phyloP scores from a whole-genome alignment of 2,113 vertebrate genomes.

The Tychaedon coryphoeus region DNA sequence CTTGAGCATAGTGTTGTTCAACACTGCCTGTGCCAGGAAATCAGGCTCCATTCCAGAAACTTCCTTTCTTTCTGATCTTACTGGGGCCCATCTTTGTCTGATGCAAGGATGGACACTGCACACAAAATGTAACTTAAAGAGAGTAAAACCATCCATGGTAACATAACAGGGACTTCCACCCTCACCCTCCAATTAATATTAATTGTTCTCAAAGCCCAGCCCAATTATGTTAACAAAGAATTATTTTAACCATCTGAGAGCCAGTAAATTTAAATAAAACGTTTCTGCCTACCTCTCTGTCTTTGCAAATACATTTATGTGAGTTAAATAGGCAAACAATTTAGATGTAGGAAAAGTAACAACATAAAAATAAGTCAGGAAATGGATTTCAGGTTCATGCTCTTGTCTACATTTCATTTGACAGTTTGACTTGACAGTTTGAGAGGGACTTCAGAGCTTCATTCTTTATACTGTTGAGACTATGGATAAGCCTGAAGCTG shows the following conservation, averaged over 20 bases:
- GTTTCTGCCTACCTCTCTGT: background rate
- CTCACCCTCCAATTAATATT: background rate
- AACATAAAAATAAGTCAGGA: background rate
- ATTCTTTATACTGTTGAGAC: slow-evolving; percentile 80
- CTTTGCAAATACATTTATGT: background rate
- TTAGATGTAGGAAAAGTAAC: background rate
- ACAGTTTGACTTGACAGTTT: slow-evolving; percentile 92
- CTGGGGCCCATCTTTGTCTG: background rate
- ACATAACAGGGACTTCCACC: background rate
- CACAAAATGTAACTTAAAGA: background rate
- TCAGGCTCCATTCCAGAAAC: background rate
- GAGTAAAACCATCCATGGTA: background rate
- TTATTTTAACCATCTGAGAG: background rate
- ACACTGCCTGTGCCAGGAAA: background rate
- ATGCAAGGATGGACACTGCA: background rate
- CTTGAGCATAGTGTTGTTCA: background rate
- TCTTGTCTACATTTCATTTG: slow-evolving; percentile 83
- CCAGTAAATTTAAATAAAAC: background rate
- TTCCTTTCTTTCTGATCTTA: background rate
- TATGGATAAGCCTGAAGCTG: slow-evolving; percentile 82
- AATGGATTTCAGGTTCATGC: slow-evolving; percentile 49
- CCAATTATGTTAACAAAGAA: background rate
- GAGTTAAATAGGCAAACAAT: background rate
- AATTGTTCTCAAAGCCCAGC: background rate
- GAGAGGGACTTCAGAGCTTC: slow-evolving; percentile 79